These are phyloP conservation scores for Azemiops feae DNA, from an alignment of 2,113 vertebrate species.

Conservation along the genomic window DNA sequence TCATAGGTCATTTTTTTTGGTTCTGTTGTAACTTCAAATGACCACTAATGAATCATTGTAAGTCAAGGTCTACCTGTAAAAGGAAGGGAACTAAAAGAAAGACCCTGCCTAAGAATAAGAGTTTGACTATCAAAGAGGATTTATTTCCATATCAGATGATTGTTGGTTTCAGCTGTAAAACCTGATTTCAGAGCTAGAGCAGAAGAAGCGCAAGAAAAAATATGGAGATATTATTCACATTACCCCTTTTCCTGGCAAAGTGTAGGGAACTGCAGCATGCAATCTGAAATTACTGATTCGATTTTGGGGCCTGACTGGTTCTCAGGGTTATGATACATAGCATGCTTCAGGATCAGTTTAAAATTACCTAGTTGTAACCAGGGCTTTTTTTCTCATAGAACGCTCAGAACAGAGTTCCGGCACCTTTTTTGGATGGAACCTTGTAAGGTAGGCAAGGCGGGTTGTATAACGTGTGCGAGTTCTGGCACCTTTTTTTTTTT, in stretches of 20 bases:
- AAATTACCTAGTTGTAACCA: background rate
- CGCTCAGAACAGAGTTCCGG: too few relatives aligned
- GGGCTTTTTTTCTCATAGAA: too few relatives aligned
- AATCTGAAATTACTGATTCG: background rate
- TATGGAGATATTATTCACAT: background rate
- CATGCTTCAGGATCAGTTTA: background rate
- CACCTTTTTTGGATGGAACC: too few relatives aligned
- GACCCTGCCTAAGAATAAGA: too few relatives aligned
- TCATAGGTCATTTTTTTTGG: background rate
- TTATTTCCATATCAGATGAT: background rate
- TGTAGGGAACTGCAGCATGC: background rate
- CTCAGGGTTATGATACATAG: background rate
- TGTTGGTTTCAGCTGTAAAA: background rate
- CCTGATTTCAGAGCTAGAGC: constrained; percentile 5
- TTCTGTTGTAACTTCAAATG: background rate
- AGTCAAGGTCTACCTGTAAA: background rate
- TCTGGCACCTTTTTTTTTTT: too few relatives aligned
- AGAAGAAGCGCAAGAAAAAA: background rate
- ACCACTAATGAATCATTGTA: background rate
- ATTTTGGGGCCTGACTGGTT: background rate
- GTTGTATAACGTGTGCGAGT: too few relatives aligned
- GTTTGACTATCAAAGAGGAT: background rate
- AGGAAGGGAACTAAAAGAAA: background rate
- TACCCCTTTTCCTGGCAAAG: background rate
- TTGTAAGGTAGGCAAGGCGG: too few relatives aligned